Conservation (phyloP, 2,888 invertebrate species). For the Argyresthia albistria region DNA sequence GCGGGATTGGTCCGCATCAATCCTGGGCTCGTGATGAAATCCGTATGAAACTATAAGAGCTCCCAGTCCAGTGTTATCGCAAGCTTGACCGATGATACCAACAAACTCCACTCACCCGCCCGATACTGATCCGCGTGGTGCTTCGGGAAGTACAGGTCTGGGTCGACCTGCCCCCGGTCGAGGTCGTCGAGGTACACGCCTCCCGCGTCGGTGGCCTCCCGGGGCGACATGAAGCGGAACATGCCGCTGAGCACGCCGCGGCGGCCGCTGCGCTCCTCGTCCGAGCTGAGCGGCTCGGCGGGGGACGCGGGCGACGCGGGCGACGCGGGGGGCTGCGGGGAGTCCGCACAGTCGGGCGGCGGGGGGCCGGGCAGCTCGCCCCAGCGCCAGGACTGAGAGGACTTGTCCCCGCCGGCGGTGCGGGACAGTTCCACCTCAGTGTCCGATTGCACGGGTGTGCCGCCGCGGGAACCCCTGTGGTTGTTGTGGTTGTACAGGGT, state of each 20-base stretch:
- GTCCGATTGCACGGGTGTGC: constrained; percentile 93
- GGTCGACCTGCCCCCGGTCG: constrained; percentile 90
- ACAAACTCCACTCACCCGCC: constrained; percentile 33
- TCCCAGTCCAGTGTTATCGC: background rate
- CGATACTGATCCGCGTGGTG: constrained; percentile 66
- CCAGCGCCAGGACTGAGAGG: constrained; percentile 89
- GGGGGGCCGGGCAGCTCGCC: constrained; percentile 84
- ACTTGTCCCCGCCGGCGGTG: constrained; percentile 52
- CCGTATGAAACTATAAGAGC: no score
- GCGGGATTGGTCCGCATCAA: no score
- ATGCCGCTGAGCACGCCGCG: constrained; percentile 89
- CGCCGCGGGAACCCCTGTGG: constrained; percentile 75
- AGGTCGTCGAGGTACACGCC: constrained; percentile 95
- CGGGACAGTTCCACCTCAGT: constrained; percentile 89
- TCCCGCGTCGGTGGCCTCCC: constrained; percentile 63
- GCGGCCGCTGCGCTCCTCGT: constrained; percentile 22
- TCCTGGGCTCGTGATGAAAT: no score
- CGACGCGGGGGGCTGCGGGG: constrained; percentile 32
- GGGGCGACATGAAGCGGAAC: constrained; percentile 88
- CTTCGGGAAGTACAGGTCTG: constrained; percentile 93
- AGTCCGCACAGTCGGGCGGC: constrained; percentile 28
- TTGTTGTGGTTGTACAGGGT: no score
- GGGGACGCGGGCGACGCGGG: constrained; percentile 50
- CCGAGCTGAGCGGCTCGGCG: constrained; percentile 55
- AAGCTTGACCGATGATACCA: background rate